Conservation (phyloP, 2,888 invertebrate genomes). For the Mimas tiliae region DNA sequence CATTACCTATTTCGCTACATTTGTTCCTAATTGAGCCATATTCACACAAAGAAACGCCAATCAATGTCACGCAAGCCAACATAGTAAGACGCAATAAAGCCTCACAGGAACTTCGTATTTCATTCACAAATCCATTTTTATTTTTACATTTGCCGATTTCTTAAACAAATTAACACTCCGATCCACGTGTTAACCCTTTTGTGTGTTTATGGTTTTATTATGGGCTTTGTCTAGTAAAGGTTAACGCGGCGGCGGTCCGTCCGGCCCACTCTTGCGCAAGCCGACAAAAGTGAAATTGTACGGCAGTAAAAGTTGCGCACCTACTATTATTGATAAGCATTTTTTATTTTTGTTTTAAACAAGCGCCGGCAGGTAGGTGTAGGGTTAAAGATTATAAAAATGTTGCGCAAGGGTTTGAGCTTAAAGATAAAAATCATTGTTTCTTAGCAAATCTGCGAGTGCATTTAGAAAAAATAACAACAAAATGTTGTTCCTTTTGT, state of each 20-base stretch:
- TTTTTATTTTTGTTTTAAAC: constrained; percentile 45
- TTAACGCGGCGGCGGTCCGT: constrained; percentile 43
- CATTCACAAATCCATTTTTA: constrained; percentile 44
- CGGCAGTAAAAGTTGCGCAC: constrained; percentile 66
- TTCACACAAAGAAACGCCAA: neutral
- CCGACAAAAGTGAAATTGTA: constrained; percentile 79
- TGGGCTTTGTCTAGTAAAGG: constrained; percentile 51
- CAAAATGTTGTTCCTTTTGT: constrained; percentile 1
- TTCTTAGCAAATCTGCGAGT: neutral
- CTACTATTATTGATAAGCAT: constrained; percentile 46
- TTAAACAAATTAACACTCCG: constrained; percentile 75
- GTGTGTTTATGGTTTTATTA: constrained; percentile 72
- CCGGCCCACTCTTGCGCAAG: constrained; percentile 61
- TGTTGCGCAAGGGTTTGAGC: neutral
- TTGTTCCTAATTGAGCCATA: neutral
- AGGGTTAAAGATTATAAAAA: constrained; percentile 42
- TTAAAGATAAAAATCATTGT: neutral
- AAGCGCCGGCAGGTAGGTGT: constrained; percentile 40
- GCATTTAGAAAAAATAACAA: neutral
- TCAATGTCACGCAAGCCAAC: constrained; percentile 12
- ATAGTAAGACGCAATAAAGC: constrained; percentile 31
- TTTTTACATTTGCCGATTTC: constrained; percentile 54
- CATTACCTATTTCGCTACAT: neutral
- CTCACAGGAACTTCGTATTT: constrained; percentile 34
- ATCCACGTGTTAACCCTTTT: constrained; percentile 76